Evolutionary conservation across 2,113 vertebrate genomes (phyloP).

Genomic region (Ramphastos sulfuratus): DNA sequence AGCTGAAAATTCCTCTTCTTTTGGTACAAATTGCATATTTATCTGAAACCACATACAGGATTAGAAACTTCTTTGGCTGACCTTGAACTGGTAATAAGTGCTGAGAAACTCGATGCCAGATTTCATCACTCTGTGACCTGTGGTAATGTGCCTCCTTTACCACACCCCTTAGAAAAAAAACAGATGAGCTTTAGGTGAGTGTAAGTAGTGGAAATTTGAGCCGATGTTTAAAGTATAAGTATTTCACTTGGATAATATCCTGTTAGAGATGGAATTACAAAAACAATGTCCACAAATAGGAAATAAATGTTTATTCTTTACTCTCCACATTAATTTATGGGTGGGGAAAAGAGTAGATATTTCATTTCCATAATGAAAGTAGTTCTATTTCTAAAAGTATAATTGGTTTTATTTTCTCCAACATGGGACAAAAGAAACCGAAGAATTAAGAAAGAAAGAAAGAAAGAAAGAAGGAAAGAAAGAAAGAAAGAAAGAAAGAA

Average conservation of each 20-base stretch:
- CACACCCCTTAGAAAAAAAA: accelerated
- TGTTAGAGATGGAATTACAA: neutral
- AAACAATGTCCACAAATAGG: neutral
- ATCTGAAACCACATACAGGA: neutral
- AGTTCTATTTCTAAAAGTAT: neutral
- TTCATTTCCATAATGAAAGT: neutral
- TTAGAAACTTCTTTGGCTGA: neutral
- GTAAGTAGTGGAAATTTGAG: neutral
- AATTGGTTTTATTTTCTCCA: neutral
- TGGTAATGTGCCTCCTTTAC: neutral
- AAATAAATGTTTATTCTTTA: neutral
- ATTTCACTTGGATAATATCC: neutral
- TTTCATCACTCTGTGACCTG: neutral
- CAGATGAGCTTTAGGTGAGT: neutral
- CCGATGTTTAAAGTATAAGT: neutral
- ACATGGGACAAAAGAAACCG: neutral
- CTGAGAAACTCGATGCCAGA: neutral
- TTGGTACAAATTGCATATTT: neutral
- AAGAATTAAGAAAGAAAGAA: neutral
- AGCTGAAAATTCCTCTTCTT: neutral
- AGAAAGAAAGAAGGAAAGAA: too few relatives aligned
- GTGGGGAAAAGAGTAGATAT: accelerated
- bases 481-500: too few relatives aligned
- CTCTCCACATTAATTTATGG: neutral
- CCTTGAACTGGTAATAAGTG: neutral